A percentile compares a stretch with the other conserved stretches of the same genome.
phyloP scores from a whole-genome alignment of 2,113 vertebrate species.

The Bufo gargarizans region DNA sequence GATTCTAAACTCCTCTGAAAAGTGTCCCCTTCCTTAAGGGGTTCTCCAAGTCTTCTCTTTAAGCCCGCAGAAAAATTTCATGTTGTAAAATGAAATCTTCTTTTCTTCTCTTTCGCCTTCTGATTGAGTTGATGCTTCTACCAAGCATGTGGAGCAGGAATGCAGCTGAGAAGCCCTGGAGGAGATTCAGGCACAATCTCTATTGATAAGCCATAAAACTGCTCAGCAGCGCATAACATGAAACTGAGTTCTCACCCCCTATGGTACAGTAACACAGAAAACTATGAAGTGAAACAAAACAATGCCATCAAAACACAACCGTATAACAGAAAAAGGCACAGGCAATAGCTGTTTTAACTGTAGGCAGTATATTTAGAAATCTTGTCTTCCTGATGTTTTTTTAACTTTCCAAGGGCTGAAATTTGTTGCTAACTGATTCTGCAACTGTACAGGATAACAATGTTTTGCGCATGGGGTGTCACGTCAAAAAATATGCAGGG shows the following conservation, averaged over 20 bases:
- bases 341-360: neutral
- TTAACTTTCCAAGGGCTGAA: neutral
- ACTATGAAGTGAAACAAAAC: conserved; percentile 27
- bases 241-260: neutral
- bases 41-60: conserved; percentile 19
- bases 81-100: conserved; percentile 24
- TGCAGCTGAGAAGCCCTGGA: neutral
- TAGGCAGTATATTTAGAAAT: conserved; percentile 18
- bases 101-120: neutral
- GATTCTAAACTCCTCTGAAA: conserved; percentile 4
- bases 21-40: neutral
- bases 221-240: conserved; percentile 30
- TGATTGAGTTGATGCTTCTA: neutral
- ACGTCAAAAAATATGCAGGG: neutral
- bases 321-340: neutral
- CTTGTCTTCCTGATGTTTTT: neutral
- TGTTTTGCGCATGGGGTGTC: neutral
- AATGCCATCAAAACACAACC: conserved; percentile 13
- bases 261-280: conserved; percentile 32
- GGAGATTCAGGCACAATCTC: conserved; percentile 25
- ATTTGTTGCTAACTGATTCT: neutral
- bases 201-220: conserved; percentile 39
- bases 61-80: conserved; percentile 6
- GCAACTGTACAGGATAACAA: neutral
- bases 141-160: neutral